Evolutionary conservation across 2,113 vertebrate species (phyloP), one percentile per base, ranked within the genome.

Genomic region (Mola mola): DNA sequence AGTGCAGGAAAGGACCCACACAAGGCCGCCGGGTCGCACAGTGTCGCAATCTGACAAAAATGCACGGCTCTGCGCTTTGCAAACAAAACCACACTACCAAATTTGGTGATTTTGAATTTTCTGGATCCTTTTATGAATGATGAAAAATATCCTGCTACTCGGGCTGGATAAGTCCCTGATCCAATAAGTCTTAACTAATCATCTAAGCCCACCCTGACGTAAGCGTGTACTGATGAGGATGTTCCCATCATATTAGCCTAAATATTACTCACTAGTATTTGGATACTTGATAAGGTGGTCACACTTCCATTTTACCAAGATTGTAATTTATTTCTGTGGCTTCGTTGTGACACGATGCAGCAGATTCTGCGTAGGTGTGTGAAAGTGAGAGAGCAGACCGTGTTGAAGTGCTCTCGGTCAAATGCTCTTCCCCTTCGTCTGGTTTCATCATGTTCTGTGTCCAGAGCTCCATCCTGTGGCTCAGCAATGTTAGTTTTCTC

Each of bases 361-460:
- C 37, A 56, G 61, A 37, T 21, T 8, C 26, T n/a, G 24, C 5
- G 13, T 3, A 0, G 1, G 9, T 47, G 11, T 17, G 9, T 17
- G 41, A 44, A 52, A 4, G 52, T 46, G n/a, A 26, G 58, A 75
- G 59, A 55, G 29, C 64, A 66, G 62, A 75, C 65, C 1, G 2
- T 7, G 55, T 38, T 78, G 72, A 79, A 78, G n/a, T 83, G 71
- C 63, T 69, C 33, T 55, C 44, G 36, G 62, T 62, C n/a, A 81
- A 79, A 66, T 52, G 67, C 62, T 63, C 53, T n/a, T 40, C 31
- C 22, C 36, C 25, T 41, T 8, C 17, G 6, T 5, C 1, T 10
- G 9, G 26, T 36, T 34, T 28, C 33, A 17, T 46, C 4, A 22
- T 21, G 22, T 47, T n/a, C n/a, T 8, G 17, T 36, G 71, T 43